Percentiles rank a stretch among this genome's conserved stretches.
phyloP scores from a whole-genome alignment of 2,113 vertebrate species.

The Rhea pennata region DNA sequence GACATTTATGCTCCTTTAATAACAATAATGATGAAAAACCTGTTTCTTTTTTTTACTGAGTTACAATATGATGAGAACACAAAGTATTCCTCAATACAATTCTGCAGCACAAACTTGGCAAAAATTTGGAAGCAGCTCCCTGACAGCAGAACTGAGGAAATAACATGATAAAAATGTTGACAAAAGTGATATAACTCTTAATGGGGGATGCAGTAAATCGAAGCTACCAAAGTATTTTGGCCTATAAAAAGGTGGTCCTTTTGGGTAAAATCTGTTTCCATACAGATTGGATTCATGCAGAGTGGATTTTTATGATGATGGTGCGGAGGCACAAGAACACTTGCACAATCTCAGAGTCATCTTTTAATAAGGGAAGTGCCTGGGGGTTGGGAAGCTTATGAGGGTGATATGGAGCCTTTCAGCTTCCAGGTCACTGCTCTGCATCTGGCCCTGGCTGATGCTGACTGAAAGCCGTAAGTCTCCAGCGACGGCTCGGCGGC shows the following conservation, averaged over 20 bases:
- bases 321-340: neutral
- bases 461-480: neutral
- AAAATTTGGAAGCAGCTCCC: constrained; percentile 20
- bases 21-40: neutral
- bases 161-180: constrained; percentile 5
- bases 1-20: neutral
- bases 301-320: neutral
- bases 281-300: neutral
- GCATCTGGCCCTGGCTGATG: neutral
- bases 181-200: constrained; percentile 9
- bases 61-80: neutral
- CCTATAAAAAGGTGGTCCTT: neutral
- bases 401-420: constrained; percentile 26
- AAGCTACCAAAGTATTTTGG: constrained; percentile 27
- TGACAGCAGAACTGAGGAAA: constrained; percentile 31
- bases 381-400: constrained; percentile 28
- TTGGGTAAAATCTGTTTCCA: neutral
- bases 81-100: neutral
- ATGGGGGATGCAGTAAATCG: constrained; percentile 8
- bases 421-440: constrained; percentile 69
- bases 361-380: constrained; percentile 61
- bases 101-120: neutral
- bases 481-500: constrained; percentile 18
- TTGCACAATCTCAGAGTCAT: neutral
- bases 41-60: neutral